Evolutionary conservation across 2,888 invertebrate species (phyloP), one percentile per base, ranked within the genome.

Genomic region (Lasioglossum malachurum): DNA sequence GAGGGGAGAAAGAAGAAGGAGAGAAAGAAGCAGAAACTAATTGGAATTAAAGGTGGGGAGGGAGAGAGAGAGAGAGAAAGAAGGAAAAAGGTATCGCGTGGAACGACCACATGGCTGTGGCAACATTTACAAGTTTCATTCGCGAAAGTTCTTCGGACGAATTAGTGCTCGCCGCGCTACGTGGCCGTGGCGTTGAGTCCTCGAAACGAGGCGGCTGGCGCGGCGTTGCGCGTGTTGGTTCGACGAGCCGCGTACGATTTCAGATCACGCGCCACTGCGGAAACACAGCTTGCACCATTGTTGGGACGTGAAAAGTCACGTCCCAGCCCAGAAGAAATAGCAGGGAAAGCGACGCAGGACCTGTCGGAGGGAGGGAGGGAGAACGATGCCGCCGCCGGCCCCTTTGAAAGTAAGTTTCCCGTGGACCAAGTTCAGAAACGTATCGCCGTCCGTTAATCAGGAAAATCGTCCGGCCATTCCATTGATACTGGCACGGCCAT

Each of bases 281-380:
- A 83, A 87, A 87, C 87, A 87, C 87, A 87, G 87, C 78, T 87
- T 87, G 87, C 87, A 79, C 87, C 87, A 83, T 87, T 87, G 87
- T 87, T 80, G 83, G 44, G 78, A 87, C 80, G 80, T 83, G 87
- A 87, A 87, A 83, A 87, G 87, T 87, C 87, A 87, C 87, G 87
- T 87, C 41, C 72, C 23, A 31, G 67, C 31, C 49, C 4, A 35
- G 64, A 87, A 79, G 78, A 80, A 87, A 83, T 71, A 78, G 73
- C 53, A 53, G 53, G 35, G 80, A 86, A 83, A 83, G 80, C 82
- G 79, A 77, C 73, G 82, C 38, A 10, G 38, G 12, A 31, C 31
- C 57, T 4, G n/a, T 35, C 31, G 60, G 3, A 12, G 1, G 60
- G 1, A 12, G 1, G 60, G 1, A 27, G 14, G 12, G 60, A 60